A percentile compares a stretch with the other conserved stretches of the same genome.
These are phyloP conservation scores for Trichonephila clavipes DNA, from an alignment of 1,140 invertebrate species.

Conservation along the genomic window DNA sequence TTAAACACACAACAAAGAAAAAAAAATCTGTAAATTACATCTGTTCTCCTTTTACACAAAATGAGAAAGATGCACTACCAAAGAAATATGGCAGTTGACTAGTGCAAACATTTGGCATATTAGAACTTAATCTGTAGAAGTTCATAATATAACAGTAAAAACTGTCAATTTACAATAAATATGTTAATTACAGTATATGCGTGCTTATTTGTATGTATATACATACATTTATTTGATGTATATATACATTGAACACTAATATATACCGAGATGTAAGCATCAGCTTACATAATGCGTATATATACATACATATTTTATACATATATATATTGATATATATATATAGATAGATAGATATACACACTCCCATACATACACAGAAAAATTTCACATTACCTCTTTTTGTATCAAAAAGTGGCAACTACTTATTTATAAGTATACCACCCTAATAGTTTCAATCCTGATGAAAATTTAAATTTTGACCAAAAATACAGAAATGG, in stretches of 20 bases:
- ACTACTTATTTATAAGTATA: neutral
- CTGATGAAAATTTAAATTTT: slow-evolving; percentile 19
- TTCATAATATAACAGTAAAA: slow-evolving; percentile 69
- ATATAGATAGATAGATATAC: neutral
- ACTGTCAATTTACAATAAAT: slow-evolving; percentile 69
- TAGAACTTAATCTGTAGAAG: slow-evolving; percentile 59
- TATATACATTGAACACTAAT: slow-evolving; percentile 42
- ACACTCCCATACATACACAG: slow-evolving; percentile 22
- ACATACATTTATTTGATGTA: slow-evolving; percentile 36
- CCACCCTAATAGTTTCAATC: slow-evolving; percentile 2
- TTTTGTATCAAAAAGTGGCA: slow-evolving; percentile 2
- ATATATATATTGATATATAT: neutral
- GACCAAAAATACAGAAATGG: neutral
- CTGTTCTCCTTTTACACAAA: slow-evolving; percentile 41
- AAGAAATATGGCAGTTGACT: slow-evolving; percentile 65
- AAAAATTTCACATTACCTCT: neutral
- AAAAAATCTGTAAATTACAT: slow-evolving; percentile 61
- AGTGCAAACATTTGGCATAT: slow-evolving; percentile 68
- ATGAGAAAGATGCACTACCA: slow-evolving; percentile 60
- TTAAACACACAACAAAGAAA: slow-evolving; percentile 70
- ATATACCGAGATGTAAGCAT: slow-evolving; percentile 1
- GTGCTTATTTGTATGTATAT: slow-evolving; percentile 24
- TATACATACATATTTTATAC: neutral
- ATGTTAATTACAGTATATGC: slow-evolving; percentile 57
- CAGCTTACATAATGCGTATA: slow-evolving; percentile 14